phyloP scores from a whole-genome alignment of 2,113 vertebrate species.

The Stigmatopora argus region DNA sequence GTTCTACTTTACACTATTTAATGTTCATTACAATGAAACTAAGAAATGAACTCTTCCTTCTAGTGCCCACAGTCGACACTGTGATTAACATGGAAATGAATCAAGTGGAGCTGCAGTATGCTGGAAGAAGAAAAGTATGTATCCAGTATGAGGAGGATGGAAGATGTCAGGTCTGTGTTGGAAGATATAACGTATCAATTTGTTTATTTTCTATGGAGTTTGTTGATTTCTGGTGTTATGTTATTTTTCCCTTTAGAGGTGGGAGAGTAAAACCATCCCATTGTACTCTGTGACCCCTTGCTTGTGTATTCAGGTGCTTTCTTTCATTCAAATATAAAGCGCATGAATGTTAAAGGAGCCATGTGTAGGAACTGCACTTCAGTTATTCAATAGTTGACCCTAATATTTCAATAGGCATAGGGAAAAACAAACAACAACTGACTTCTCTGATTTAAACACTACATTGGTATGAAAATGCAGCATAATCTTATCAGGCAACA shows the following conservation, averaged over 20 bases:
- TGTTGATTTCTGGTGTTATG: not conserved
- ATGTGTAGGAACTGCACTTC: too few species aligned
- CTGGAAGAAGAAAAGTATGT: conserved; percentile 33
- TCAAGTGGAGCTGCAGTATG: conserved; percentile 45
- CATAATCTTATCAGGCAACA: too few species aligned
- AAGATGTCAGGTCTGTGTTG: conserved; percentile 48
- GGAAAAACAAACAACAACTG: too few species aligned
- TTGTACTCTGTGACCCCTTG: conserved; percentile 58
- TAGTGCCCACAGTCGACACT: conserved; percentile 46
- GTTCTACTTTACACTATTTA: not conserved
- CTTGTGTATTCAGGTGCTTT: conserved; percentile 67
- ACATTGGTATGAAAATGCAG: too few species aligned
- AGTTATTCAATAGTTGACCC: too few species aligned
- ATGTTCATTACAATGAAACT: not conserved
- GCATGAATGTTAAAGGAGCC: not conserved
- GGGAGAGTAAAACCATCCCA: conserved; percentile 42
- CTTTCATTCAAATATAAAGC: not conserved
- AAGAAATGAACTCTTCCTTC: not conserved
- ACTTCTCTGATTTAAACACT: too few species aligned
- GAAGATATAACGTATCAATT: not conserved
- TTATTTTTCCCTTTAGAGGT: conserved; percentile 26
- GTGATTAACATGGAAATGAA: conserved; percentile 15
- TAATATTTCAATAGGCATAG: too few species aligned
- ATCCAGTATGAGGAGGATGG: conserved; percentile 52
- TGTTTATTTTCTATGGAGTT: too few species aligned